Conservation (phyloP, 2,113 vertebrate genomes). For the Halcyon senegalensis region DNA sequence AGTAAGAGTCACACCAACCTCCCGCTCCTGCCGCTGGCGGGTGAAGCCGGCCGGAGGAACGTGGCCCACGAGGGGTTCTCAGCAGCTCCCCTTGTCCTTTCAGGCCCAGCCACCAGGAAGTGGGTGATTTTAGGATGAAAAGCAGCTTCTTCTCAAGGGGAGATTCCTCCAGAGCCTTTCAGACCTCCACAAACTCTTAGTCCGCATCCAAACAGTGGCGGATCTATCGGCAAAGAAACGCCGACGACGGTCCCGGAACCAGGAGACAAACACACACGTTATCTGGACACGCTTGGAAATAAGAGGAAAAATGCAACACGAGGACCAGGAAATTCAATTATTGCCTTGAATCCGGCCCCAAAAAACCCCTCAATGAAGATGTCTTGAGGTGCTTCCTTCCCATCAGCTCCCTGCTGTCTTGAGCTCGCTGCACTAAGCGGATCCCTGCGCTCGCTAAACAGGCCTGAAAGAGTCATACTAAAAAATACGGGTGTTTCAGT, state of each 20-base stretch:
- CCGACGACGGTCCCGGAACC: neutral
- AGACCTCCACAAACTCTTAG: too few relatives aligned
- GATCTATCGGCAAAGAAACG: neutral
- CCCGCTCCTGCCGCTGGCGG: rapidly evolving
- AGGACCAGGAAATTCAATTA: rapidly evolving
- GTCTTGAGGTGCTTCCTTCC: neutral
- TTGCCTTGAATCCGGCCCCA: neutral
- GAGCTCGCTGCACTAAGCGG: neutral
- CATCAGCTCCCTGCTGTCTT: neutral
- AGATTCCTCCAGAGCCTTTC: neutral
- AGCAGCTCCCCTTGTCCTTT: neutral
- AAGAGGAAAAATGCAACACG: neutral
- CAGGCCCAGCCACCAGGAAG: neutral
- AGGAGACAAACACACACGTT: rapidly evolving
- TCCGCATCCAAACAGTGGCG: neutral
- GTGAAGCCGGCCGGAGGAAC: rapidly evolving
- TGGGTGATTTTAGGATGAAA: neutral
- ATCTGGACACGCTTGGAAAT: neutral
- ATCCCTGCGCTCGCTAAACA: rapidly evolving
- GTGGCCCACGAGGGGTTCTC: rapidly evolving
- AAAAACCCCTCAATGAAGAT: neutral
- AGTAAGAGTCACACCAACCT: neutral
- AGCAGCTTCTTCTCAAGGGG: neutral
- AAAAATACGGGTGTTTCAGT: rapidly evolving
- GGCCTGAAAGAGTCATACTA: neutral